Evolutionary conservation across 1,140 invertebrate genomes (phyloP).

Genomic region (Drosophila tsacasi): DNA sequence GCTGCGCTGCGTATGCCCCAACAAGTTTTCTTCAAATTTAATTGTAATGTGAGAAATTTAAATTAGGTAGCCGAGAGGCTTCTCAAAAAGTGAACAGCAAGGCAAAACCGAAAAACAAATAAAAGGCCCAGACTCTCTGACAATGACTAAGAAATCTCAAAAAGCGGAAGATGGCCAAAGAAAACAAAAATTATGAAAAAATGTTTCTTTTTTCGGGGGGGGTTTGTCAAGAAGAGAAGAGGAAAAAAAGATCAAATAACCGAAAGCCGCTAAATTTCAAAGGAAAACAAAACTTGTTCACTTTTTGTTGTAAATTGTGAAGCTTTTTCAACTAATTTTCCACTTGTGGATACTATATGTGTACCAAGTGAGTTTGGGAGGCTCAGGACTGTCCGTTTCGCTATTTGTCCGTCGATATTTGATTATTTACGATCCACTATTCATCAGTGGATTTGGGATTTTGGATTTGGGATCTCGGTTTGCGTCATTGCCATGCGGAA

Average conservation of each 20-base stretch:
- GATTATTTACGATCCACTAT: constrained; percentile 73
- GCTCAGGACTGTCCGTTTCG: constrained; percentile 36
- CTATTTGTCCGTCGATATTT: constrained; percentile 74
- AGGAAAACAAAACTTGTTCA: constrained; percentile 79
- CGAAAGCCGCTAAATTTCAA: constrained; percentile 78
- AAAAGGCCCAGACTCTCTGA: constrained; percentile 57
- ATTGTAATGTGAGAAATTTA: constrained; percentile 84
- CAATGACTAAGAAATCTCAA: constrained; percentile 72
- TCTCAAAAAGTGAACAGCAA: constrained; percentile 37
- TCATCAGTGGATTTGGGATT: constrained; percentile 38
- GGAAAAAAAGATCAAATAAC: constrained; percentile 76
- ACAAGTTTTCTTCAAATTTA: constrained; percentile 69
- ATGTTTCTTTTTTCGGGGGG: constrained; percentile 64
- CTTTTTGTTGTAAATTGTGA: constrained; percentile 68
- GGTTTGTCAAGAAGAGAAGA: constrained; percentile 50
- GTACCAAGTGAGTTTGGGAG: constrained; percentile 6
- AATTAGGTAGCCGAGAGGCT: constrained; percentile 73
- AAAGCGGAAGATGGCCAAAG: constrained; percentile 68
- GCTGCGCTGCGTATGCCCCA: constrained; percentile 27
- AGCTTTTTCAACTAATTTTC: constrained; percentile 75
- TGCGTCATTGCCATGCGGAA: constrained; percentile 53
- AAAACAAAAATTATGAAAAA: constrained; percentile 72
- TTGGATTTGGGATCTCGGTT: constrained; percentile 19
- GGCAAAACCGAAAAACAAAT: constrained; percentile 45
- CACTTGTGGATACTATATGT: constrained; percentile 63